Base-by-base conservation (phyloP, 2,113 vertebrate species). In the Scomber scombrus region DNA sequence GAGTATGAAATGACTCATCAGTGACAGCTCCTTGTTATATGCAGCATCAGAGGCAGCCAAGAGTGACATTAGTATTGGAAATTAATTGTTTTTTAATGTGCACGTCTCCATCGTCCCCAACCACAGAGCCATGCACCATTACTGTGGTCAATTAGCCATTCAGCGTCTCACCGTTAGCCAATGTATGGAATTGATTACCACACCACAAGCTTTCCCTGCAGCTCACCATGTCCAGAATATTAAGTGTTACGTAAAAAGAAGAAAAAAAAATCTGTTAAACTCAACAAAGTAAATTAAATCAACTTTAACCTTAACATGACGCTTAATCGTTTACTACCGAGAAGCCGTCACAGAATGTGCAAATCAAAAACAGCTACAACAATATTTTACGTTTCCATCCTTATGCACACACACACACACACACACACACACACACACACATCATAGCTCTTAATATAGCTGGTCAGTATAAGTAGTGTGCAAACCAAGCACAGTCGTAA, bases 61-160 rank as follows among this genome's bases (percentile, higher is more conserved):
- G 90, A 93, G 94, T 88, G 90, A 88, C 85, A 86, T 86, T 83
- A 88, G 91, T 92, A 94, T 92, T 92, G 91, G 77, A 91, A 94
- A 94, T 93, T 94, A 94, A 95, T 95, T 91, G 93, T 91, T 94
- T 94, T 92, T 92, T 95, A 95, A 94, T 95, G 92, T 85, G 89
- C 87, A 89, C 50, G 75, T 94, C 92, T 89, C 85, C 85, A 82
- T 83, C 63, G 86, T 91, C 86, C 90, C 90, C 77, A 81, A 82
- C 64, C 84, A 75, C 91, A 84, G 76, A 91, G 87, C 84, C 80
- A 94, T 90, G 93, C 91, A 86, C 89, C 91, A 93, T 94, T 94
- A 95, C 90, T 93, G 91, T 87, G 93, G 86, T 91, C 91, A 95
- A 94, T 95, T 95, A 95, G 89, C 90, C 90, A 88, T 93, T 90